Base-by-base conservation (phyloP, 2,113 vertebrate species). In the Ochotona curzoniae region DNA sequence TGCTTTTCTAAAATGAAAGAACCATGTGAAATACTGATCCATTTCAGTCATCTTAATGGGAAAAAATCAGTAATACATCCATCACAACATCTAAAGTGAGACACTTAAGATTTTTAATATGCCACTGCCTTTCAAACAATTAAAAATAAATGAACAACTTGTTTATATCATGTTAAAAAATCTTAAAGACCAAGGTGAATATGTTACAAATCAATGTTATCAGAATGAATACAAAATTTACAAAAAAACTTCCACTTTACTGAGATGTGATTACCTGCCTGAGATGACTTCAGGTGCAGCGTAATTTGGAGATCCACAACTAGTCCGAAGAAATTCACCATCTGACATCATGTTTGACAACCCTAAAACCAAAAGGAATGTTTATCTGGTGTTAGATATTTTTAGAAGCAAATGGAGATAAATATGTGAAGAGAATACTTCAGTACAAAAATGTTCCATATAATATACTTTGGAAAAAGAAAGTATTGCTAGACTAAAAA, bases 271-370 rank as follows among this genome's bases (percentile, higher is more conserved):
- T 96, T 96, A 99, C 99, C 99, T 99, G 98, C 99, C 99, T 87
- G 99, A 99, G 97, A 99, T 99, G 96, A 99, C 99, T 98, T 99
- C 99, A 66, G 99, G 99, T 86, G 99, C 99, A 76, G 99, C 99
- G 17, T 99, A 99, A 97, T 99, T 99, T 61, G 99, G 99, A 54
- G 99, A 99, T 9, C 99, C 99, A 85, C 99, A 99, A 97, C 99
- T 99, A 38, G 99, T 99, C 94, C 99, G 98, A 4, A 99, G 98
- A 95, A 99, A 99, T 97, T 99, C 99, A 0, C 99, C 99, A 89
- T 99, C 99, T 92, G 99, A 99, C 99, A 99, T 99, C 99, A 99
- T 99, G 97, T 99, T 99, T 70, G 99, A 99, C 89, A 99, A 97
- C 8, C 99, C 99, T 99, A 94, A 96, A 93, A 97, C 49, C 15